These are phyloP conservation scores for Volucella inflata DNA, from an alignment of 2,888 invertebrate genomes.

Conservation along the genomic window DNA sequence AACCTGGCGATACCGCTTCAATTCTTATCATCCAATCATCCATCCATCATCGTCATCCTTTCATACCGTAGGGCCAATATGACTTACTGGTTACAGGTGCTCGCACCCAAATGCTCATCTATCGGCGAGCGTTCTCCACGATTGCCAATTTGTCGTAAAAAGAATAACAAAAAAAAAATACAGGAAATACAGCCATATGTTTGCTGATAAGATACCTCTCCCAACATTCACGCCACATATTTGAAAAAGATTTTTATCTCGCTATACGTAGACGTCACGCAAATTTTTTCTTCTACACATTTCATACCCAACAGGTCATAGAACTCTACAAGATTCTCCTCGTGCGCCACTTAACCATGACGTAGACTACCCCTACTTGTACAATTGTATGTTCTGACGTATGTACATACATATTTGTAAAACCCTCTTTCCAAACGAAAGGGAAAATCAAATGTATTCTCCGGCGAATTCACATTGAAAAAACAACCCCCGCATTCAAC, in stretches of 20 bases:
- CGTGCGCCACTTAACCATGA: slow-evolving; percentile 4
- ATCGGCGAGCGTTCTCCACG: not conserved
- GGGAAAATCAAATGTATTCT: slow-evolving; percentile 31
- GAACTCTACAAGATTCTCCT: slow-evolving; percentile 25
- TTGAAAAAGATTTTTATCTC: too few relatives aligned
- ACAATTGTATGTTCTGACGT: not conserved
- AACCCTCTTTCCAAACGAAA: slow-evolving; percentile 25
- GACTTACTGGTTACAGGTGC: not conserved
- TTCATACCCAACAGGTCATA: slow-evolving; percentile 25
- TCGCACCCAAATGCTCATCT: not conserved
- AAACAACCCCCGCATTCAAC: slow-evolving; percentile 29
- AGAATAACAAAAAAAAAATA: not conserved
- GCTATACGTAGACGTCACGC: slow-evolving; percentile 13
- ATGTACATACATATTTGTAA: too few relatives aligned
- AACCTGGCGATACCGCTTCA: not conserved
- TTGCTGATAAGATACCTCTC: slow-evolving; percentile 2
- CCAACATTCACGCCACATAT: too few relatives aligned
- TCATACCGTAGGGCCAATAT: not conserved
- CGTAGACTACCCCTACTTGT: not conserved
- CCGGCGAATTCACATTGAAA: slow-evolving; percentile 26
- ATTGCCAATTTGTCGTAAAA: not conserved
- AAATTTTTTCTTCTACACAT: not conserved
- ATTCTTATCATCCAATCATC: slow-evolving; percentile 40
- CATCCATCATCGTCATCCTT: too few relatives aligned
- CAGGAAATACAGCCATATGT: not conserved